A percentile compares a stretch with the other conserved stretches of the same genome.
Conservation (phyloP, 1,140 invertebrate species). For the Homalodisca vitripennis region DNA sequence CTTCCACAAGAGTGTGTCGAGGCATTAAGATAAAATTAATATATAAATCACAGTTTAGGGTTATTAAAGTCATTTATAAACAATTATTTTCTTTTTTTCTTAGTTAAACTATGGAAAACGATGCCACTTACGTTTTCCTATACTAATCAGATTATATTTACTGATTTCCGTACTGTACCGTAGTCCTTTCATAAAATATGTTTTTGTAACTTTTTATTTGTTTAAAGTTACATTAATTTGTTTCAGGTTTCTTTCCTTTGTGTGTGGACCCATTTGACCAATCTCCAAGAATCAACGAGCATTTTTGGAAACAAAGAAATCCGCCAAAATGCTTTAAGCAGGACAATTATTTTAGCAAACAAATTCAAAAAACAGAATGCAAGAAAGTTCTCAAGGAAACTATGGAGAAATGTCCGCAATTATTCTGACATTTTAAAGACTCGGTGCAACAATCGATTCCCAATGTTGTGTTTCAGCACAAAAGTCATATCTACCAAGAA, state of each 20-base stretch:
- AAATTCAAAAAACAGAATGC: slow-evolving; percentile 81
- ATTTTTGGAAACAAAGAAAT: slow-evolving; percentile 78
- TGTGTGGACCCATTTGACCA: slow-evolving; percentile 88
- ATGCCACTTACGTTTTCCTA: too few relatives aligned
- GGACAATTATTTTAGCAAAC: slow-evolving; percentile 61
- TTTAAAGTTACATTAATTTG: too few relatives aligned
- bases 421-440: slow-evolving; percentile 84
- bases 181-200: too few relatives aligned
- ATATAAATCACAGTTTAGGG: too few relatives aligned
- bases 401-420: slow-evolving; percentile 78
- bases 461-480: slow-evolving; percentile 82
- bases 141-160: too few relatives aligned
- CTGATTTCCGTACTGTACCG: too few relatives aligned
- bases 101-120: too few relatives aligned
- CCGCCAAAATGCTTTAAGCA: slow-evolving; percentile 75
- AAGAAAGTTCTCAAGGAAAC: slow-evolving; percentile 84
- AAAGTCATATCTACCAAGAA: slow-evolving; percentile 84
- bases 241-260: slow-evolving; percentile 80
- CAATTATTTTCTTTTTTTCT: too few relatives aligned
- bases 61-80: too few relatives aligned
- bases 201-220: too few relatives aligned
- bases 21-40: too few relatives aligned
- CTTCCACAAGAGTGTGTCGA: too few relatives aligned
- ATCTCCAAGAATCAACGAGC: slow-evolving; percentile 73
- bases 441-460: slow-evolving; percentile 72